These are phyloP conservation scores for Gyrodactylus salaris DNA, from an alignment of 1,140 invertebrate species.

Conservation along the genomic window DNA sequence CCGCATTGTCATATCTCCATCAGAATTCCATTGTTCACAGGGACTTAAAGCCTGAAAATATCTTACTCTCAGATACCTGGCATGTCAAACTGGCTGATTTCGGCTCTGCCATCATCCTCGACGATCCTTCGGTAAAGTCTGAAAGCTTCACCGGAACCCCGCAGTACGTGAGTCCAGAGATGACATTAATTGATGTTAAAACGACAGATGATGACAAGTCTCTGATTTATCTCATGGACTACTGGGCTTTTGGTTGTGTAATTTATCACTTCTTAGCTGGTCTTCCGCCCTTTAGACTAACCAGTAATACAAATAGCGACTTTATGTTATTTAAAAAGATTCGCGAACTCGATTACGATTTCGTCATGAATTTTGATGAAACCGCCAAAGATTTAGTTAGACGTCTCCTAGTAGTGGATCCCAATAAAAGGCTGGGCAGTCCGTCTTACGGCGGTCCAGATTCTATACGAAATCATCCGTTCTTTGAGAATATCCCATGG, in stretches of 20 bases:
- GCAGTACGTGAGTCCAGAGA: conserved; percentile 84
- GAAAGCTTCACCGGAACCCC: conserved; percentile 70
- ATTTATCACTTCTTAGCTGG: conserved; percentile 83
- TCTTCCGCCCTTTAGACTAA: conserved; percentile 49
- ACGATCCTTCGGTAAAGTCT: conserved; percentile 10
- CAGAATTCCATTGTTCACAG: conserved; percentile 49
- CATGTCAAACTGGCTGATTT: conserved; percentile 87
- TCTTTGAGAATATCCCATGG: conserved; percentile 50
- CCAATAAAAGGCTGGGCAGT: conserved; percentile 44
- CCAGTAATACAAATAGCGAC: conserved; percentile 37
- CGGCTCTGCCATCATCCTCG: conserved; percentile 59
- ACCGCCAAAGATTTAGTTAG: conserved; percentile 50
- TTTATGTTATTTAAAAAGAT: conserved; percentile 91
- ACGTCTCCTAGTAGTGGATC: conserved; percentile 46
- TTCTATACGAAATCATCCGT: conserved; percentile 44
- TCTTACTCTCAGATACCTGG: conserved; percentile 50
- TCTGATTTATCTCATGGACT: conserved; percentile 24
- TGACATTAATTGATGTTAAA: conserved; percentile 16
- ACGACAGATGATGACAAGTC: neutral
- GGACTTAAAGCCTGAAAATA: conserved; percentile 29
- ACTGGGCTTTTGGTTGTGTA: conserved; percentile 93
- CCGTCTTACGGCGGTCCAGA: conserved; percentile 30
- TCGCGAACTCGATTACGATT: conserved; percentile 50
- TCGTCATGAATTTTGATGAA: conserved; percentile 52
- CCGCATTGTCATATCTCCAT: conserved; percentile 65